phyloP scores from a whole-genome alignment of 2,113 vertebrate species.

The Dicrurus megarhynchus region DNA sequence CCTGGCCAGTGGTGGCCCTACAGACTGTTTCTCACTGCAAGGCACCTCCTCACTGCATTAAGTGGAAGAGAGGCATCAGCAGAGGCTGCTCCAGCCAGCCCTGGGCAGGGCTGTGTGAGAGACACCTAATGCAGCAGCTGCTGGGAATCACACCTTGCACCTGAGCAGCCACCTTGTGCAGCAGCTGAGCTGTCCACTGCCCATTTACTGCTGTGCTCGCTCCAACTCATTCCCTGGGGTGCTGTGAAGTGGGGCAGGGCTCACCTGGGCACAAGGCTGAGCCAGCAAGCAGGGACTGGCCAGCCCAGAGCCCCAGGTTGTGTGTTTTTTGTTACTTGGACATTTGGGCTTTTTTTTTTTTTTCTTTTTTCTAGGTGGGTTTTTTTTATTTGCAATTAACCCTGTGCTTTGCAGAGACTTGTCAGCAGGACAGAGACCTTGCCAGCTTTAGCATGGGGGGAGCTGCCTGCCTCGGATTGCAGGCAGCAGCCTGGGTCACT shows the following conservation, averaged over 20 bases:
- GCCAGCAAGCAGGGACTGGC: background rate
- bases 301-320: background rate
- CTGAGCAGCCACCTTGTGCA: background rate
- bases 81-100: background rate
- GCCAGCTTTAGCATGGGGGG: background rate
- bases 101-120: background rate
- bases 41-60: background rate
- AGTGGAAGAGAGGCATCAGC: background rate
- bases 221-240: background rate
- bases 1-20: background rate
- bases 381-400: background rate
- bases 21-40: background rate
- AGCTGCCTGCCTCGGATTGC: background rate
- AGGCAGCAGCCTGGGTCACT: background rate
- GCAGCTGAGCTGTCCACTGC: background rate
- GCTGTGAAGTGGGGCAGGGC: background rate
- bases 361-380: rapidly evolving
- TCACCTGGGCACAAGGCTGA: background rate
- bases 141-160: background rate
- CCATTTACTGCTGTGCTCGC: background rate
- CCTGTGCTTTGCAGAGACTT: background rate
- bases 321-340: background rate
- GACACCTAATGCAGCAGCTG: background rate
- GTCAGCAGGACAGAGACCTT: background rate
- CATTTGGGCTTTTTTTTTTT: background rate